Conservation (phyloP, 2,797 vertebrate genomes). For the Sitta carolinensis region DNA sequence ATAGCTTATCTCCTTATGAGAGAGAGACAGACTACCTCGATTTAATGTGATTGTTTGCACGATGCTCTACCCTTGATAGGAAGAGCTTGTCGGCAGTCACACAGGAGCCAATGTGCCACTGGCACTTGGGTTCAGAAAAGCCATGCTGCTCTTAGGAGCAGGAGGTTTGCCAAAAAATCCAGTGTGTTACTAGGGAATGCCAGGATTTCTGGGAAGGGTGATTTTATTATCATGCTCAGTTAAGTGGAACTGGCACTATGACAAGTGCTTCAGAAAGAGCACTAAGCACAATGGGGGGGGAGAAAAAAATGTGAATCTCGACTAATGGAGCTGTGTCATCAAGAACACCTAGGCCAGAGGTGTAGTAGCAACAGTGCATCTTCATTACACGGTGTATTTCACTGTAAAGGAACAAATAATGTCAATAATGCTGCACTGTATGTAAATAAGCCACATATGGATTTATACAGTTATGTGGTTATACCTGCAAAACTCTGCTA, state of each 20-base stretch:
- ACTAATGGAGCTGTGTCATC: background rate
- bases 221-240: background rate
- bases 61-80: background rate
- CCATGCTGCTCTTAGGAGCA: background rate
- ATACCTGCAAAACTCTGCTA: background rate
- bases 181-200: background rate
- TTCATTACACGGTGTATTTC: background rate
- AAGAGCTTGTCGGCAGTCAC: background rate
- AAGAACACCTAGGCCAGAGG: background rate
- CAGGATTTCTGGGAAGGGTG: background rate
- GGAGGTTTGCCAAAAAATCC: background rate
- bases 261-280: background rate
- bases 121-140: background rate
- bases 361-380: background rate
- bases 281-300: background rate
- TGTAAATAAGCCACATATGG: background rate
- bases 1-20: background rate
- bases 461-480: background rate
- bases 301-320: accelerated
- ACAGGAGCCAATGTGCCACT: background rate
- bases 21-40: background rate
- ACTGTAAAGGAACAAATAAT: background rate
- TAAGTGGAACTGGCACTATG: background rate
- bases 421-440: accelerated
- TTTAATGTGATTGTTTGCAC: background rate